Percentiles rank a stretch among this genome's conserved stretches.
phyloP scores from a whole-genome alignment of 2,888 invertebrate species.

The Emesis furor region DNA sequence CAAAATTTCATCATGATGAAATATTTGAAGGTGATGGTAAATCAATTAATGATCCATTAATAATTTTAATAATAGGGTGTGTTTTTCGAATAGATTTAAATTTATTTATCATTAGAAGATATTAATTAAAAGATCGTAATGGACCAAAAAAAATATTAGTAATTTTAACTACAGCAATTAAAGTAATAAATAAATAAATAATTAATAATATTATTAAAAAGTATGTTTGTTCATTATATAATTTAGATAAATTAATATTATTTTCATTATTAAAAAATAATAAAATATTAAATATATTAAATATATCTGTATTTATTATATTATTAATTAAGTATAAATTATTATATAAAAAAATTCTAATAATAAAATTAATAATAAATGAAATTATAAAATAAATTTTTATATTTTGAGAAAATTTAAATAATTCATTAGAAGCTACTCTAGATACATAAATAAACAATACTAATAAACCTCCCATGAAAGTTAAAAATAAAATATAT shows the following conservation, averaged over 20 bases:
- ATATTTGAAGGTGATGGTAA: slow-evolving; percentile 93
- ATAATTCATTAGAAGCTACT: slow-evolving; percentile 93
- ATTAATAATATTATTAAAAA: slow-evolving; percentile 90
- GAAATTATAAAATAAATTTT: slow-evolving; percentile 78
- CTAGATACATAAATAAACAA: slow-evolving; percentile 92
- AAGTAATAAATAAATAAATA: slow-evolving; percentile 92
- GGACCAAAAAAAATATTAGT: slow-evolving; percentile 87
- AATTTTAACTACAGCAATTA: slow-evolving; percentile 92
- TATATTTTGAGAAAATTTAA: slow-evolving; percentile 81
- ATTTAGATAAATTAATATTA: slow-evolving; percentile 89
- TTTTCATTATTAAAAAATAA: slow-evolving; percentile 88
- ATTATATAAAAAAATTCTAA: slow-evolving; percentile 76
- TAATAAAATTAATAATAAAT: slow-evolving; percentile 70
- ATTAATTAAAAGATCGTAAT: slow-evolving; percentile 84
- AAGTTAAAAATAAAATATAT: slow-evolving; percentile 90
- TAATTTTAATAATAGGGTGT: slow-evolving; percentile 91
- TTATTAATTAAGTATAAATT: slow-evolving; percentile 83
- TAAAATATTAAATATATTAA: slow-evolving; percentile 78
- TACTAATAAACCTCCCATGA: slow-evolving; percentile 93
- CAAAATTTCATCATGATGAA: slow-evolving; percentile 94
- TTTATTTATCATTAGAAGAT: slow-evolving; percentile 86
- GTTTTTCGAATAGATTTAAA: slow-evolving; percentile 85
- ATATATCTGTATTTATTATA: slow-evolving; percentile 78
- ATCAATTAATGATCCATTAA: slow-evolving; percentile 92
- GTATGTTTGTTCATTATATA: slow-evolving; percentile 90